A percentile compares a stretch with the other conserved stretches of the same genome.
Conservation (phyloP, 2,888 invertebrate species). For the Drosophila quinaria region DNA sequence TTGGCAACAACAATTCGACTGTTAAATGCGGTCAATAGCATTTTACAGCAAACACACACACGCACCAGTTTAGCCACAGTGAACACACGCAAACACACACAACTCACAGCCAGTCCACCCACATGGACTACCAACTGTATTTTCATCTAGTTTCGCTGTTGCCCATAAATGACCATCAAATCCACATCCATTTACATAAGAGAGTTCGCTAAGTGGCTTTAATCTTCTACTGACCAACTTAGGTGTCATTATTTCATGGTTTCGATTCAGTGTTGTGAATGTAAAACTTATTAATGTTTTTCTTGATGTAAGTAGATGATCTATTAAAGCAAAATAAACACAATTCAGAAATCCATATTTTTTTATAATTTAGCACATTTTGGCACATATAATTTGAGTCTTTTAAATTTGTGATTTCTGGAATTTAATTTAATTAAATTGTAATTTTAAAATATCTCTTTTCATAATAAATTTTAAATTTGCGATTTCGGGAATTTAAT, state of each 20-base stretch:
- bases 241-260: constrained; percentile 26
- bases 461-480: no score
- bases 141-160: constrained; percentile 48
- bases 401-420: no score
- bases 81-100: not conserved
- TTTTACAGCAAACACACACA: constrained; percentile 40
- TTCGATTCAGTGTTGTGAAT: constrained; percentile 3
- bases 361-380: no score
- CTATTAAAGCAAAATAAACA: no score
- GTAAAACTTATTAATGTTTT: not conserved
- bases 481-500: no score
- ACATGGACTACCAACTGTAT: constrained; percentile 28
- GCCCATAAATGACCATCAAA: constrained; percentile 14
- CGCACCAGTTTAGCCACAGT: not conserved
- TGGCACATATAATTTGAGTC: no score
- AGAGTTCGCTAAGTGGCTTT: constrained; percentile 35
- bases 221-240: constrained; percentile 21
- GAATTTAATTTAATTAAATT: no score
- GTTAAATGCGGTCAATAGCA: constrained; percentile 75
- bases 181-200: constrained; percentile 57
- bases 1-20: constrained; percentile 50
- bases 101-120: constrained; percentile 20
- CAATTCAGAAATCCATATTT: no score
- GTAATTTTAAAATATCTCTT: no score
- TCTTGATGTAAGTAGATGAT: not conserved